Evolutionary conservation across 2,797 vertebrate genomes (phyloP), one percentile per base, ranked within the genome.

Genomic region (Scarus forsteni): DNA sequence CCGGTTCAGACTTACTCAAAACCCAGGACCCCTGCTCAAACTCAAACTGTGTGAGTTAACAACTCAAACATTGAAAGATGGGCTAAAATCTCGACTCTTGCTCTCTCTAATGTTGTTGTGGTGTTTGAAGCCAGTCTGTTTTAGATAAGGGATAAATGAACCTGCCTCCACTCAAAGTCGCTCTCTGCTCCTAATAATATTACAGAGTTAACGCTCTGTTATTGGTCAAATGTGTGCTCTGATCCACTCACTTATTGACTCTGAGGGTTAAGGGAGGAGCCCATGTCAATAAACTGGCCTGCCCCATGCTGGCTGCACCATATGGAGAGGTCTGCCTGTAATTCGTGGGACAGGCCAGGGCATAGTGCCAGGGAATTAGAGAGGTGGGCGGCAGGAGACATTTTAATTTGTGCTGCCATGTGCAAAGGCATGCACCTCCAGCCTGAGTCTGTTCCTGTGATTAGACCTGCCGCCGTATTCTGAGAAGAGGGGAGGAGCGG

Each of bases 371-470:
- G 89, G 82, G 93, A 93, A 94, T 95, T 95, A 95, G 91, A 82
- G 91, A 91, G 83, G 85, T 81, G 72, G 88, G 85, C 89, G 79
- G 91, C 90, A 85, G 90, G 92, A 94, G 92, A 89, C 87, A 83
- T 93, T 94, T 93, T 95, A 94, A 95, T 94, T 93, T 94, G 93
- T 88, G 91, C 92, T 92, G 90, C 93, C 92, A 93, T 93, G 93
- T 94, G 93, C 92, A 94, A 93, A 94, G 93, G 93, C 94, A 94
- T 93, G 93, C 89, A 85, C 84, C 90, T 90, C 85, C 81, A 90
- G 83, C 88, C 72, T 50, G 70, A 85, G 85, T 89, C 89, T 73
- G 89, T 86, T 87, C 89, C 75, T 79, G 85, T 92, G 88, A 94
- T 94, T 94, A 93, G 85, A 75, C 65, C 50, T 16, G 69, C 74